Base-by-base conservation (phyloP, 2,888 invertebrate species). In the Drosophila yooni region DNA sequence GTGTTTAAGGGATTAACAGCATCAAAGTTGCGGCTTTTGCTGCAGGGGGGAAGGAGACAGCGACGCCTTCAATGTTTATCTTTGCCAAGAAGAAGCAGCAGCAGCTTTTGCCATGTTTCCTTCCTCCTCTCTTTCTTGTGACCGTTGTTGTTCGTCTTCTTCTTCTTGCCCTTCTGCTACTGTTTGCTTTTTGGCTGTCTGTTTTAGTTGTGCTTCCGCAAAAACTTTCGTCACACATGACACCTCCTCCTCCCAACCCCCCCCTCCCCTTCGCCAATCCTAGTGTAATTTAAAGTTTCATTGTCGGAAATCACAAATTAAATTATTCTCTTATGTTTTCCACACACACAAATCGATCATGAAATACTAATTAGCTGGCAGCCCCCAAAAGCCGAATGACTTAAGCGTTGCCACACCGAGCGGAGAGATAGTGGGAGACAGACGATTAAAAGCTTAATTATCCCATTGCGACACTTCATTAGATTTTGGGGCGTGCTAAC, bases 391-490 rank as follows among this genome's bases (percentile, higher is more conserved):
- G 73, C 72, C 70, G 15, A 46, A 8, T 15, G 21, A 7, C 8
- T 25, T 15, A 46, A 46, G 46, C 76, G 83, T 81, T 81, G 79
- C 73, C 88, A 87, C 82, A 82, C 68, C 66, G 34, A 18, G 10
- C 33, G 33, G 33, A 62, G 58, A 21, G 13, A 40, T 6, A 29
- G 70, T 46, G 40, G 50, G 65, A 70, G 64, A 62, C 65, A 71
- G 71, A 66, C 87, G 83, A 87, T 87, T 87, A 90, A 90, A 80
- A 83, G 82, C 87, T 86, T 85, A 87, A 87, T 87, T 87, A 87
- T 85, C 89, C 87, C 87, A 90, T 78, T 85, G 87, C 88, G 87
- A 88, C 87, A 89, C 86, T 90, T 90, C 85, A 86, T 88, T 89
- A 86, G 90, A 82, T 86, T 46, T 69, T 43, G 27, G 89, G 83